Percentiles rank a stretch among this genome's conserved stretches.
Conservation (phyloP, 2,888 invertebrate species). For the Tuberolachnus salignus region DNA sequence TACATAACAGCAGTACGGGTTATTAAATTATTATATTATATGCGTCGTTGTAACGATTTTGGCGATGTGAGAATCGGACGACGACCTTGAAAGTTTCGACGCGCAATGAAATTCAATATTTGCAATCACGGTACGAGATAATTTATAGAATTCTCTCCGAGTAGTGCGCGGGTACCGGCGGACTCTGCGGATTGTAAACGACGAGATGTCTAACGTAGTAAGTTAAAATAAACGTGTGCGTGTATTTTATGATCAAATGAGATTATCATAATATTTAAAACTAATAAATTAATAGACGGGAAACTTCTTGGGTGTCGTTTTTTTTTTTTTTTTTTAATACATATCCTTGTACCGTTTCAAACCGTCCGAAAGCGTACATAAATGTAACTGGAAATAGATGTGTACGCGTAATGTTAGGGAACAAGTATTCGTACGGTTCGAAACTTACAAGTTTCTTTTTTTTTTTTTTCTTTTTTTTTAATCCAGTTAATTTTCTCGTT, state of each 20-base stretch:
- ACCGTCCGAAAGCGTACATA: background rate
- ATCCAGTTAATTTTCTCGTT: conserved; percentile 1
- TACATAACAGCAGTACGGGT: background rate
- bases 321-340: background rate
- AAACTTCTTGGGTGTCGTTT: background rate
- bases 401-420: background rate
- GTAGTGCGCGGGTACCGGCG: too few relatives aligned
- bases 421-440: too few relatives aligned
- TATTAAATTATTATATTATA: too few relatives aligned
- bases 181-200: too few relatives aligned
- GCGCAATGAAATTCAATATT: too few relatives aligned
- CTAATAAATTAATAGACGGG: background rate
- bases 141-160: background rate
- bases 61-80: conserved; percentile 6
- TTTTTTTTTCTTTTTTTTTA: conserved; percentile 6
- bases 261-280: background rate
- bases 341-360: background rate
- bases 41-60: too few relatives aligned
- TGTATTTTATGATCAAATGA: background rate
- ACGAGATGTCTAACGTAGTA: background rate
- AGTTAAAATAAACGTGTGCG: background rate
- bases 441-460: conserved; percentile 8
- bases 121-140: background rate
- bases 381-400: background rate
- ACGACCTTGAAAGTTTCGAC: conserved; percentile 12